Conservation (phyloP, 2,797 vertebrate species). For the Spinus pinus region DNA sequence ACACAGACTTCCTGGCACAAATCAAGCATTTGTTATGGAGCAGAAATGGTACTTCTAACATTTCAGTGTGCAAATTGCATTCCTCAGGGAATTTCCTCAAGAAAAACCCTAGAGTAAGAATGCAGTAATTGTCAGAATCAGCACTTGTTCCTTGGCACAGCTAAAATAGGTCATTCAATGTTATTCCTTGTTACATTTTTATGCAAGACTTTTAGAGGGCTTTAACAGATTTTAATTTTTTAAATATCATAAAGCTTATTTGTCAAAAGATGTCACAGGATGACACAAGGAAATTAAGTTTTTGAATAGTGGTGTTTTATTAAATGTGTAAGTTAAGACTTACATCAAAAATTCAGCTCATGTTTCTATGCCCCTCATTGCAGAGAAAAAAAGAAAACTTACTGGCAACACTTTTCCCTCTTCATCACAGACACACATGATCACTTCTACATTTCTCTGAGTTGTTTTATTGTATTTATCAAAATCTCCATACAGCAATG, state of each 20-base stretch:
- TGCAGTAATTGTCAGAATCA: constrained; percentile 17
- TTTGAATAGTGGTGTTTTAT: background rate
- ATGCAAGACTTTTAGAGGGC: background rate
- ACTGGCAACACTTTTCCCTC: constrained; percentile 92
- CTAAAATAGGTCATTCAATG: constrained; percentile 35
- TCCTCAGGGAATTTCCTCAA: background rate
- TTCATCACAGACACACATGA: constrained; percentile 94
- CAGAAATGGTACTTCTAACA: background rate
- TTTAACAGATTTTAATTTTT: background rate
- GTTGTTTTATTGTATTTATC: constrained; percentile 98
- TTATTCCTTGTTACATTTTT: background rate
- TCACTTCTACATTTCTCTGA: constrained; percentile 96
- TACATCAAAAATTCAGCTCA: background rate
- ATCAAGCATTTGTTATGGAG: background rate
- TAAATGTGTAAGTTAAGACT: background rate
- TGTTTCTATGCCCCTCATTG: background rate
- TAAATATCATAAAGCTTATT: background rate
- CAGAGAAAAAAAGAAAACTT: constrained; percentile 45
- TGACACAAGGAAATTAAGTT: background rate
- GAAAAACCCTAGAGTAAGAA: constrained; percentile 9
- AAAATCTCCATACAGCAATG: constrained; percentile 88
- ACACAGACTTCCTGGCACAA: background rate
- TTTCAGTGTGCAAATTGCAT: background rate
- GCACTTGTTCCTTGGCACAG: constrained; percentile 20
- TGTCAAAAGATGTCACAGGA: background rate